These are phyloP conservation scores for Sakesphorus luctuosus DNA, from an alignment of 2,113 vertebrate genomes.

Conservation along the genomic window DNA sequence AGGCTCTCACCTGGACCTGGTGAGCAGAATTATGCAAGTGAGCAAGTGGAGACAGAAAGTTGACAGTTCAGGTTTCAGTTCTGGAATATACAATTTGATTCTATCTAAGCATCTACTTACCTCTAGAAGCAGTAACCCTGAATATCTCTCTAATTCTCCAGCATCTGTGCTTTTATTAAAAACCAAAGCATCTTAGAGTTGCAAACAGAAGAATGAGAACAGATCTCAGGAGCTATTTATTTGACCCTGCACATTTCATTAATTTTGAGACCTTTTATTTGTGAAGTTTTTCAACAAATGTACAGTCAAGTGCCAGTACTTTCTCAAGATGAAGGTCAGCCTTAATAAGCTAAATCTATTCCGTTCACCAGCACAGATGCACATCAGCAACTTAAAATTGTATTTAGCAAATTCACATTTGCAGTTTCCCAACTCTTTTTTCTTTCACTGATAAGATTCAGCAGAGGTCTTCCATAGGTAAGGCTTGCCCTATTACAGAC, in stretches of 20 bases:
- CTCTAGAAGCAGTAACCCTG: neutral
- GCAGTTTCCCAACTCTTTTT: neutral
- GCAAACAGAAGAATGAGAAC: neutral
- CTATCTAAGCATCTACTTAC: neutral
- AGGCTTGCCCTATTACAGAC: neutral
- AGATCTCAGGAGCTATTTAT: neutral
- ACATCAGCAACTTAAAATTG: neutral
- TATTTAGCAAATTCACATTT: neutral
- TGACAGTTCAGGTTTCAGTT: neutral
- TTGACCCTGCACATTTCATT: neutral
- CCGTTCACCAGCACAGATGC: neutral
- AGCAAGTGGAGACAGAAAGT: neutral
- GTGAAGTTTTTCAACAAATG: neutral
- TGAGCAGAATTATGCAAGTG: neutral
- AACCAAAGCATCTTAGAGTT: neutral
- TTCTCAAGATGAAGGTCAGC: neutral
- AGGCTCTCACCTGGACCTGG: neutral
- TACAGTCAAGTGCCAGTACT: neutral
- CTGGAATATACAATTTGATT: neutral
- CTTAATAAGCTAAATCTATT: neutral
- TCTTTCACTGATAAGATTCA: neutral
- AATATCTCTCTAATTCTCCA: neutral
- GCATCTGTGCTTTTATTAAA: neutral
- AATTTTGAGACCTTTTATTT: neutral
- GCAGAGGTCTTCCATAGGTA: neutral